These are phyloP conservation scores for Montipora capitata DNA, from an alignment of 92 coral and sea anemone species.

Conservation along the genomic window DNA sequence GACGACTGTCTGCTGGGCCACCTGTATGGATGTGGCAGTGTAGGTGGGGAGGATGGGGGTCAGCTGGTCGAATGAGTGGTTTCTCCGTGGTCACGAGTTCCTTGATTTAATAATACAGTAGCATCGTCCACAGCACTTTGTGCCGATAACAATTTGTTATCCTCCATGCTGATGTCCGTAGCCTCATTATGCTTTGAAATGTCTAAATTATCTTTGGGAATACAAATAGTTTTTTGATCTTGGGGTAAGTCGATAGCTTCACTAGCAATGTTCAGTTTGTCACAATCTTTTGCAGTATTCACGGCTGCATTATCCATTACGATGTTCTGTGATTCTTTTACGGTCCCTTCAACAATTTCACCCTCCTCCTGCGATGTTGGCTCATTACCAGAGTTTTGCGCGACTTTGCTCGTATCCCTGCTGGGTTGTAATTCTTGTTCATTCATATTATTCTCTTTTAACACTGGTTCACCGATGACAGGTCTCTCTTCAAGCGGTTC, in stretches of 20 bases:
- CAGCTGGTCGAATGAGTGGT: not conserved
- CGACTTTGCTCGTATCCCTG: not conserved
- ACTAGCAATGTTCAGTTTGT: slow-evolving; percentile 1
- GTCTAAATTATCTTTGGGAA: slow-evolving; percentile 1
- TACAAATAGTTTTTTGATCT: not conserved
- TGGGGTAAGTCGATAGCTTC: not conserved
- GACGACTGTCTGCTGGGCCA: not conserved
- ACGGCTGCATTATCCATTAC: slow-evolving; percentile 3
- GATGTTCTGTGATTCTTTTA: slow-evolving; percentile 27
- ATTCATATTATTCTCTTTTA: not conserved
- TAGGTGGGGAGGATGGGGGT: not conserved
- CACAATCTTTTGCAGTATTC: not conserved
- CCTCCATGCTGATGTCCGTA: not conserved
- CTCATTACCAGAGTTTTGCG: slow-evolving; percentile 37
- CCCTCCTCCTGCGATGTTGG: slow-evolving; percentile 81
- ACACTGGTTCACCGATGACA: slow-evolving; percentile 16
- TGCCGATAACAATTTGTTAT: not conserved
- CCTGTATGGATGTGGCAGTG: not conserved
- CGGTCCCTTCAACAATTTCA: slow-evolving; percentile 83
- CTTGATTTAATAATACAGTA: not conserved
- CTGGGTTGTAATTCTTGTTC: not conserved
- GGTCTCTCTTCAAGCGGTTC: slow-evolving; percentile 65
- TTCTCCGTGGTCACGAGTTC: not conserved
- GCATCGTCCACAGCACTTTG: not conserved
- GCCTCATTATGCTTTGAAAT: slow-evolving; percentile 1